Base-by-base conservation (phyloP, 2,113 vertebrate genomes). In the Fukomys damarensis region DNA sequence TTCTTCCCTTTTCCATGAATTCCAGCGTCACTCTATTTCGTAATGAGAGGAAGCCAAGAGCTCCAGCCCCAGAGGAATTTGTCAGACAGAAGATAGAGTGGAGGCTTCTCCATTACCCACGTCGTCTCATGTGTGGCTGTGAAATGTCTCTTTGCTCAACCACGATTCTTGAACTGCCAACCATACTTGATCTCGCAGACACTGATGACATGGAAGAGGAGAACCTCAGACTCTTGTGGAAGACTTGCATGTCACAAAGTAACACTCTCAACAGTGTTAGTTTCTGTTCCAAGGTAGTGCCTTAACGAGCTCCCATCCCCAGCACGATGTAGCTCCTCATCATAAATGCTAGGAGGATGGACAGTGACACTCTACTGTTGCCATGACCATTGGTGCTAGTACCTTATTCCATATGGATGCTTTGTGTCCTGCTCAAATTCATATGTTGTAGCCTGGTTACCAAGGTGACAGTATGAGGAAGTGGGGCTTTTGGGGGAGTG, bases 1-100 rank as follows among this genome's bases (percentile, higher is more conserved):
- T 11, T 56, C 56, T 91, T 93, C 76, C 49, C 84, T 86, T 95
- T 95, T 82, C 77, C 59, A 66, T 1, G 49, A 91, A 93, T 80
- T 56, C 35, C 89, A 70, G 63, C 41, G 43, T 80, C n/a, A 80
- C 68, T 41, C 32, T 77, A 28, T 86, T 86, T 95, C 56, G 54
- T 91, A 38, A 59, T 2, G 17, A 82, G 56, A 79, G 46, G 35
- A 38, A 61, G 41, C 52, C 17, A 80, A 76, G 38, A 66, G 38
- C 56, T 66, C 13, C 72, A 92, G 16, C 68, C 54, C 83, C 24
- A 28, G 82, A 83, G 49, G 63, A 28, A 26, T 13, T 32, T 49
- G 35, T 58, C 1, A 17, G 24, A 30, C 7, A 66, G 59, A 38
- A 79, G 63, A 56, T 8, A 12, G n/a, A 19, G 7, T 0, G 16